Percentiles rank a stretch among this genome's conserved stretches.
Conservation (phyloP, 2,113 vertebrate genomes). For the Saguinus imperator region DNA sequence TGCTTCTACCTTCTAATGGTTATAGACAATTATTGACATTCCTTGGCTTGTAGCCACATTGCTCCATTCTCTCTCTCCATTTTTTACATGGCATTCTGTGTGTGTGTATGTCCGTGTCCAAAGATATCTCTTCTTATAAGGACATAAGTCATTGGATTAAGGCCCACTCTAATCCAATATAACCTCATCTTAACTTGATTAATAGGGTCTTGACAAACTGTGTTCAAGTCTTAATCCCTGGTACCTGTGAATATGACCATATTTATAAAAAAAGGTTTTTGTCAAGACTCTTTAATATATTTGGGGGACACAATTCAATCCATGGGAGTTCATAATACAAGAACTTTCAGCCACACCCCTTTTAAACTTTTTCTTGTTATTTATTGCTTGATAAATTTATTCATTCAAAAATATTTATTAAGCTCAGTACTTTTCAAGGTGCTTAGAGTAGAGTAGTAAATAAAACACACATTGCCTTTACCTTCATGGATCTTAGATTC, state of each 20-base stretch:
- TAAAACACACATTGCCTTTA: neutral
- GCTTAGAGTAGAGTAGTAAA: neutral
- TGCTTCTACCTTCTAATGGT: neutral
- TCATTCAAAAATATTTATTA: constrained; percentile 6
- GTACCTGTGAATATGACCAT: neutral
- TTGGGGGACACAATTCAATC: neutral
- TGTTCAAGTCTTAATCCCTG: too few species aligned
- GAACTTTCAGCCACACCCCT: neutral
- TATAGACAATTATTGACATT: neutral
- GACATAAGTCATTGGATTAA: neutral
- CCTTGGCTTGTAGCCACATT: neutral
- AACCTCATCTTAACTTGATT: neutral
- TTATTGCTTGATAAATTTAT: neutral
- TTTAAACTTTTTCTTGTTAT: neutral
- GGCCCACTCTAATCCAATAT: neutral
- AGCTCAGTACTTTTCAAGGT: neutral
- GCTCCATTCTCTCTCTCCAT: neutral
- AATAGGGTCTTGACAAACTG: too few species aligned
- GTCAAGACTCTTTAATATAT: neutral
- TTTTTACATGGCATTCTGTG: neutral
- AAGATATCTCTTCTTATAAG: neutral
- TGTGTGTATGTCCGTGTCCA: neutral
- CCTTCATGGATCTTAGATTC: neutral
- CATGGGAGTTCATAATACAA: neutral
- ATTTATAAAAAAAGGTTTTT: neutral